Conservation (phyloP, 2,113 vertebrate species). For the Percina caprodes region DNA sequence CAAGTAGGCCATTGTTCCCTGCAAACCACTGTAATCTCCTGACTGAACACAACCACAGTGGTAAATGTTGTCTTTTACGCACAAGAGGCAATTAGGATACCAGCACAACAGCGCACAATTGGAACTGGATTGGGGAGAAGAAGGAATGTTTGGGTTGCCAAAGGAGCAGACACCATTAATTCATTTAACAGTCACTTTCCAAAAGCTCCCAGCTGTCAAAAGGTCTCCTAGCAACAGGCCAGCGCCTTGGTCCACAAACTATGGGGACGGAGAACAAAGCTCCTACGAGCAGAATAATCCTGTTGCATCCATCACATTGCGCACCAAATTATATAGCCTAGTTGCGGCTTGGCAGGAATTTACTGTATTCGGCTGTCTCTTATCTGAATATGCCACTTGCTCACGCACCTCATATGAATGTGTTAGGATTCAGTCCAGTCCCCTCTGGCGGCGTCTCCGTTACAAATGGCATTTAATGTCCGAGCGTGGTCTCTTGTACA, state of each 20-base stretch:
- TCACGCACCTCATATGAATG: conserved; percentile 78
- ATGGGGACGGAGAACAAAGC: conserved; percentile 19
- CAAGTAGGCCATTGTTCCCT: conserved; percentile 70
- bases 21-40: conserved; percentile 62
- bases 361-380: conserved; percentile 15
- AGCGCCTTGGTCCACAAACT: conserved; percentile 75
- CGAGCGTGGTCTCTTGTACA: conserved; percentile 12
- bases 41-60: conserved; percentile 54
- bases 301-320: conserved; percentile 65
- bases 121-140: neutral
- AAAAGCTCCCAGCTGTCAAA: conserved; percentile 78
- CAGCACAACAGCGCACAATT: conserved; percentile 21
- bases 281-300: conserved; percentile 39
- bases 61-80: conserved; percentile 52
- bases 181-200: conserved; percentile 73
- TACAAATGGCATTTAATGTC: conserved; percentile 62
- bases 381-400: conserved; percentile 31
- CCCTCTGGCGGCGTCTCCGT: conserved; percentile 42
- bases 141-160: conserved; percentile 61
- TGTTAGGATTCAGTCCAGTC: conserved; percentile 56
- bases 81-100: conserved; percentile 44
- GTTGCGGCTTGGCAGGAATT: conserved; percentile 41
- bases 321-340: neutral
- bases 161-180: conserved; percentile 59
- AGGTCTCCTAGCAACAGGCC: conserved; percentile 85